Evolutionary conservation across 23 tunicate species (phyloP), one percentile per base, ranked within the genome.

Genomic region (Phallusia fumigata): DNA sequence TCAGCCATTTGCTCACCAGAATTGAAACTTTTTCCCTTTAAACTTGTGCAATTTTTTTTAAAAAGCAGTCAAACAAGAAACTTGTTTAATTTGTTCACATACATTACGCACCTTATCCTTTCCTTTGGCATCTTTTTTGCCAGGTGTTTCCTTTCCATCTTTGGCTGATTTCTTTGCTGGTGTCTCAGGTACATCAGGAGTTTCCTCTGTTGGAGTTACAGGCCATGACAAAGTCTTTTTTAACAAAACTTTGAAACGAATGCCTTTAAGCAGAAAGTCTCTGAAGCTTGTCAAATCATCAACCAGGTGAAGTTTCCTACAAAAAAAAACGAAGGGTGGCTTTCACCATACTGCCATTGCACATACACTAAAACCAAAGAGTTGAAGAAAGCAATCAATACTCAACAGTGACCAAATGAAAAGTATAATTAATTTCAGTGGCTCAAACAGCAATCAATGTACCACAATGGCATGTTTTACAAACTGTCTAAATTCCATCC

Each of bases 151-250:
- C 33, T 52, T 81, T 32, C 84, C 89, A 22, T 80, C 88, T 52
- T 74, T 76, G 33, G 78, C 78, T 32, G 85, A 82, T 64, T 85
- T 90, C 35, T 73, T 84, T 28, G 32, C 35, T 45, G 75, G 79
- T 19, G 51, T 44, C 21, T 81, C 85, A 19, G 88, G 82, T 15
- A 82, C 36, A 21, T 88, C 91, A 33, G 88, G 86, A 8, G 88
- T 75, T 34, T 64, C 79, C 6, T 88, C 91, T 30, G 36, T 80
- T 12, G 84, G 89, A 0, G 89, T 86, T 0, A 77, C 85, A 13
- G 95, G 90, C 96, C 96, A 91, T 22, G 84, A 81, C 30, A 31
- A 19, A 33, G 80, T 79, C 40, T 45, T 73, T 77, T 91, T 89
- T 32, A 32, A n/a, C 18, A 77, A 31, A 0, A 91, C 52, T 64